phyloP scores from a whole-genome alignment of 2,888 invertebrate species.

The Syrista parreyssii region DNA sequence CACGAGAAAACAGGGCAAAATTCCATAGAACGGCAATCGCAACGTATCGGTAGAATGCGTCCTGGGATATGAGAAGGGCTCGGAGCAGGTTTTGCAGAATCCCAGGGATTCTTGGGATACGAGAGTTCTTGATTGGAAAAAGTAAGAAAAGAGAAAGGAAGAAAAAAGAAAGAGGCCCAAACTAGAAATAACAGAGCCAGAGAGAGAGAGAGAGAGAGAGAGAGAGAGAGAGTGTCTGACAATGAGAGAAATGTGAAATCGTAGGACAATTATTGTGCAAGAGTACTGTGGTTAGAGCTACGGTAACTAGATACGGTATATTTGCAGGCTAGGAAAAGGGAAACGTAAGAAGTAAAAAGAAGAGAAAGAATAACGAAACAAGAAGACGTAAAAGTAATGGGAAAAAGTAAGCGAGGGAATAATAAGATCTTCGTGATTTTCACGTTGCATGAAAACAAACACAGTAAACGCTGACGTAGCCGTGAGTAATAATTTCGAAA shows the following conservation, averaged over 20 bases:
- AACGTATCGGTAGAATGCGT: neutral
- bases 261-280: too few species aligned
- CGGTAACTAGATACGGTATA: too few species aligned
- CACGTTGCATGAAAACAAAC: constrained; percentile 53
- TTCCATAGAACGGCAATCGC: too few species aligned
- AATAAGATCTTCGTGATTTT: too few species aligned
- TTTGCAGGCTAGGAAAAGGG: neutral
- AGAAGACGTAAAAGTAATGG: too few species aligned
- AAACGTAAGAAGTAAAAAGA: neutral
- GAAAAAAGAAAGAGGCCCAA: too few species aligned
- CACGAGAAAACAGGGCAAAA: too few species aligned
- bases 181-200: too few species aligned
- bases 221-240: neutral
- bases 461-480: constrained; percentile 56
- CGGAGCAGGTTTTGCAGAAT: neutral
- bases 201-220: neutral
- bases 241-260: too few species aligned
- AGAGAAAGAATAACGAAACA: constrained; percentile 20
- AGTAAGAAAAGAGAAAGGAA: neutral
- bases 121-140: neutral
- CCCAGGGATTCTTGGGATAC: neutral
- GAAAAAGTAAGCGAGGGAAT: too few species aligned
- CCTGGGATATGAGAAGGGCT: constrained; percentile 24
- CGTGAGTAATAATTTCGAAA: constrained; percentile 58
- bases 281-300: too few species aligned